Evolutionary conservation across 2,113 vertebrate genomes (phyloP).

Genomic region (Mirza zaza): DNA sequence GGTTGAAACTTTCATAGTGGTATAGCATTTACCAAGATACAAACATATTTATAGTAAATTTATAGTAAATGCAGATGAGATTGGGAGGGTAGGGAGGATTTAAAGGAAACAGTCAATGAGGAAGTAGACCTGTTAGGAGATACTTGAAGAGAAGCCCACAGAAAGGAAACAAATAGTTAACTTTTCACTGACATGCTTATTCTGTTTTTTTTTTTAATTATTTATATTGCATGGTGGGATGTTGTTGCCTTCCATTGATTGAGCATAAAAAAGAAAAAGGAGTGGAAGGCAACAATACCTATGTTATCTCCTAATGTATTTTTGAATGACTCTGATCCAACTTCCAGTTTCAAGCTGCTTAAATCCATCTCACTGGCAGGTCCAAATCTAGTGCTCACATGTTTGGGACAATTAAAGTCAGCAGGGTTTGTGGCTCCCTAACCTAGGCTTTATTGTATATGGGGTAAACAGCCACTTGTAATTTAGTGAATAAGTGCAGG

Average conservation of each 20-base stretch:
- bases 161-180: constrained; percentile 43
- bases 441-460: constrained; percentile 64
- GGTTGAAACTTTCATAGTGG: constrained; percentile 74
- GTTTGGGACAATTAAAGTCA: constrained; percentile 80
- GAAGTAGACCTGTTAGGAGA: constrained; percentile 39
- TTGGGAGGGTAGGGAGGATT: constrained; percentile 20
- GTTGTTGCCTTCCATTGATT: constrained; percentile 49
- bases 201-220: constrained; percentile 11
- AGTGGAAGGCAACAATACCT: constrained; percentile 25
- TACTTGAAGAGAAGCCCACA: neutral
- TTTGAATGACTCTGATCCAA: constrained; percentile 79
- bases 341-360: constrained; percentile 78
- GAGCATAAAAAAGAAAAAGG: neutral
- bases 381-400: constrained; percentile 79
- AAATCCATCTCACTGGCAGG: constrained; percentile 80
- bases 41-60: constrained; percentile 49
- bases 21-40: constrained; percentile 74
- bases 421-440: constrained; percentile 73
- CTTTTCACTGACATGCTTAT: neutral
- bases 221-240: constrained; percentile 26
- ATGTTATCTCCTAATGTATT: constrained; percentile 72
- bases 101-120: constrained; percentile 58
- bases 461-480: constrained; percentile 75
- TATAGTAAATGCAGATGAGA: constrained; percentile 35
- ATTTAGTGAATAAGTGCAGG: constrained; percentile 72